Base-by-base conservation (phyloP, 2,113 vertebrate species). In the Gila orcuttii region DNA sequence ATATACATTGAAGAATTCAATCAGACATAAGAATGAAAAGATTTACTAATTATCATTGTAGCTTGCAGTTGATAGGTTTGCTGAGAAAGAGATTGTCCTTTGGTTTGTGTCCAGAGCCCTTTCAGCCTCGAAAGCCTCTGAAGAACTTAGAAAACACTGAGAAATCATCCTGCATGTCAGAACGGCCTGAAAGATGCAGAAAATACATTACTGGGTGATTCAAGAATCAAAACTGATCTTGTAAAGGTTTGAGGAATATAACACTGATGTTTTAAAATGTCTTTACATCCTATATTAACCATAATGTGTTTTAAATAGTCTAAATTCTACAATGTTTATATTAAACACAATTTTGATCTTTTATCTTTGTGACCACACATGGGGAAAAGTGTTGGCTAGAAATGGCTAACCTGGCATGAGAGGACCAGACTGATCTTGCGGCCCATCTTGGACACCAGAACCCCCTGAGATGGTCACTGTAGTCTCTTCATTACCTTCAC, bases 401-500 rank as follows among this genome's bases (percentile, higher is more conserved):
- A 19, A 11, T 5, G 3, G 42, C 89, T 88, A 71, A 95, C 94
- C 93, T 84, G 87, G 82, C 36, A 19, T 8, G 3, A 73, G 12
- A 0, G 90, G 88, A 66, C 28, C 87, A 12, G 36, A 25, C 1
- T 45, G 89, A n/a, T 81, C 82, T 21, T 88, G 69, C 5, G 89
- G 39, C 50, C 76, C 89, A 25, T 90, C 89, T 12, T 9, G 55
- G 64, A 68, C 85, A 0, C 89, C 93, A 0, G 93, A 91, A 9
- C 91, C 91, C 82, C 94, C 93, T 0, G 91, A 92, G 2, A 87
- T 94, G 0, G 93, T 98, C 77, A 98, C 94, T 0, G 95, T 96
- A 0, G 96, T 98, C 89, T 97, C 95, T 66, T 92, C 91, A 12
- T 86, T 95, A 25, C 97, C 98, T 42, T 94, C 93, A 75, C 96